Conservation (phyloP, 2,888 invertebrate species). For the Lasioglossum villosulum region DNA sequence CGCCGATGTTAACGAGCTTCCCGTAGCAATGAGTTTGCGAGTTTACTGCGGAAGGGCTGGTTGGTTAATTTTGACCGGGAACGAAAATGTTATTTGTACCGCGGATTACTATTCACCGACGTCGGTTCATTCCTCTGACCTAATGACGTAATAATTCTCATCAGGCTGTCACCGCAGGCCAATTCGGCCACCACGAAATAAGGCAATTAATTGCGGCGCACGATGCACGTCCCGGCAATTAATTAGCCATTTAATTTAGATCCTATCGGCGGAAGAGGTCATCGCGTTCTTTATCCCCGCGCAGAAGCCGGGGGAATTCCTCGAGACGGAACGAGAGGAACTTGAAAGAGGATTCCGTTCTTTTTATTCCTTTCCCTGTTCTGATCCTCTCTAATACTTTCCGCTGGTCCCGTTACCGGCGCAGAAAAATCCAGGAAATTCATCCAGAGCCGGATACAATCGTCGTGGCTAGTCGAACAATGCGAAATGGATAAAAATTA, state of each 20-base stretch:
- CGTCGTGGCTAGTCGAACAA: neutral
- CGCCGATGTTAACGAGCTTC: neutral
- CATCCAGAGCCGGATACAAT: neutral
- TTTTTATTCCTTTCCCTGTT: slow-evolving; percentile 14
- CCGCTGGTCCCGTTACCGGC: slow-evolving; percentile 16
- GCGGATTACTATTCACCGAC: slow-evolving; percentile 49
- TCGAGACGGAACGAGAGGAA: slow-evolving; percentile 18
- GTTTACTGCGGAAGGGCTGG: neutral
- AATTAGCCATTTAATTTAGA: slow-evolving; percentile 81
- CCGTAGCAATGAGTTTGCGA: slow-evolving; percentile 13
- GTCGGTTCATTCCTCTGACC: slow-evolving; percentile 44
- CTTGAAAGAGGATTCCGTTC: slow-evolving; percentile 32
- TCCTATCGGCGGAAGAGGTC: slow-evolving; percentile 71
- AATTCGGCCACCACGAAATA: slow-evolving; percentile 60
- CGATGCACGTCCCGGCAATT: slow-evolving; percentile 71
- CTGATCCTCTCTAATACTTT: slow-evolving; percentile 28
- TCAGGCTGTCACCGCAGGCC: slow-evolving; percentile 62
- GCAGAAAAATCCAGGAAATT: slow-evolving; percentile 30
- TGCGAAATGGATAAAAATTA: neutral
- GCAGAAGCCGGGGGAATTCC: slow-evolving; percentile 36
- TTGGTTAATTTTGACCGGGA: slow-evolving; percentile 33
- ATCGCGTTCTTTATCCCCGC: slow-evolving; percentile 54
- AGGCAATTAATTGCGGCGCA: slow-evolving; percentile 69
- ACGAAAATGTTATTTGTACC: slow-evolving; percentile 47
- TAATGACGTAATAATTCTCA: slow-evolving; percentile 69